Evolutionary conservation across 2,888 invertebrate species (phyloP), one percentile per base, ranked within the genome.

Genomic region (Danaus chrysippus): DNA sequence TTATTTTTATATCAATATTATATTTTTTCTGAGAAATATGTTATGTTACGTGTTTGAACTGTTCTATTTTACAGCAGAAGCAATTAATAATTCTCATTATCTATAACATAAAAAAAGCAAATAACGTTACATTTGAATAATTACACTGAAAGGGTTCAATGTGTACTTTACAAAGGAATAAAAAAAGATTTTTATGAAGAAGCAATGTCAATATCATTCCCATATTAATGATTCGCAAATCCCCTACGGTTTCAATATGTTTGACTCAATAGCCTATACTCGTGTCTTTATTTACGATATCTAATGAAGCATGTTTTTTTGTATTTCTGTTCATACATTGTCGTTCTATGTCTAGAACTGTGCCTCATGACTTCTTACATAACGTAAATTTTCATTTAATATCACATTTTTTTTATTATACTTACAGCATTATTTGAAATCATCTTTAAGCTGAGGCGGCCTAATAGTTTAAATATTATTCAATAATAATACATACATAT

Each of bases 41-140:
- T 43, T 43, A 8, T 46, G 3, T n/a, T 5, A 46, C 15, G 2
- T n/a, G 9, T 9, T 17, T 49, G 10, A 15, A 49, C 9, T 3
- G 3, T 17, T 10, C 17, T 49, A 10, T 49, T 17, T 17, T 0
- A 17, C 9, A 10, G 17, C 5, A 34, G 15, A 46, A 46, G 46
- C 15, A 49, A 49, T 49, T 11, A 49, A 49, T 46, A 17, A 10
- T 2, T 49, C 15, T 8, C 17, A 17, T 17, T 17, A 17, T 49
- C 49, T 49, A 17, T 17, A 49, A n/a, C 49, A 17, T 46, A 46
- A 49, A 17, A n/a, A 9, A 17, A 49, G 17, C 49, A 17, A 49
- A 15, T 49, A 17, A 49, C 49, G 17, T 49, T 34, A 34, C 23
- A 49, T 49, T 49, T 49, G 46, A 46, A 46, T 9, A 49, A 49